These are phyloP conservation scores for Cacatua alba DNA, from an alignment of 2,113 vertebrate species.

Conservation along the genomic window DNA sequence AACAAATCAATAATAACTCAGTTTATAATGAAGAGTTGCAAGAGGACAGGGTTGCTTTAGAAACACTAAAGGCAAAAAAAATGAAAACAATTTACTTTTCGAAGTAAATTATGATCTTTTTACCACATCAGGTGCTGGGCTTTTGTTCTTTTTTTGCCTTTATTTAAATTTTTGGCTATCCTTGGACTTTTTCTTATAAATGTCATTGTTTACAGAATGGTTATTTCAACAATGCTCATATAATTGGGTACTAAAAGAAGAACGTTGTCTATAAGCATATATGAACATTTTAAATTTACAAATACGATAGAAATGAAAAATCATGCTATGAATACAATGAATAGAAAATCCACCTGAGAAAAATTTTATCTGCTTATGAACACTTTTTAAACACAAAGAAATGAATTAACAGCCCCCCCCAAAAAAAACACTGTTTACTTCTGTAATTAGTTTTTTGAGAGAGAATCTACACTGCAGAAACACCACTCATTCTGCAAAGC, in stretches of 20 bases:
- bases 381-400: background rate
- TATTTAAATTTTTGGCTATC: background rate
- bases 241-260: background rate
- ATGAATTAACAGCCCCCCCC: background rate
- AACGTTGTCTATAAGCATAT: fast-evolving
- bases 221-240: background rate
- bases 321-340: background rate
- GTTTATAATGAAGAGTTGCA: background rate
- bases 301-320: background rate
- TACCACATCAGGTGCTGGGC: background rate
- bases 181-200: background rate
- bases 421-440: background rate
- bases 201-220: background rate
- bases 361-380: background rate
- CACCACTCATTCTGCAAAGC: background rate
- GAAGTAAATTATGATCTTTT: background rate
- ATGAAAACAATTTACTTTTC: background rate
- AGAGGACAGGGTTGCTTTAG: background rate
- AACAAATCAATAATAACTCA: background rate
- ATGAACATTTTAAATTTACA: background rate
- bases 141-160: fast-evolving
- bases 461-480: background rate
- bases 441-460: background rate
- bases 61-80: background rate
- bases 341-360: background rate